phyloP scores from a whole-genome alignment of 2,797 vertebrate species.

The Pangasius macronema region DNA sequence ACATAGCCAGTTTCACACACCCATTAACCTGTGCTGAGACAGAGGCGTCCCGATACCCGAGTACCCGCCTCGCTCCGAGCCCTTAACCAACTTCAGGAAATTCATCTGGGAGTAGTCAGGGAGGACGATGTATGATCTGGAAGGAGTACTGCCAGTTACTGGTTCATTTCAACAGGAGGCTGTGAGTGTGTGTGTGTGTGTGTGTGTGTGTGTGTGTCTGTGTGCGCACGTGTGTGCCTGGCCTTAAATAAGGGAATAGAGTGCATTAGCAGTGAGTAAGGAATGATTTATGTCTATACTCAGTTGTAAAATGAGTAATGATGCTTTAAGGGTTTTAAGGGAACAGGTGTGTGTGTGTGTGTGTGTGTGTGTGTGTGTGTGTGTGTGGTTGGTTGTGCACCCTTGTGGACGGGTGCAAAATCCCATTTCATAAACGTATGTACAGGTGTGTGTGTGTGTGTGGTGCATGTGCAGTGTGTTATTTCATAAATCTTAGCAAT shows the following conservation, averaged over 20 bases:
- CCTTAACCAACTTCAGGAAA: conserved; percentile 2
- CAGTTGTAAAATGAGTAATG: conserved; percentile 19
- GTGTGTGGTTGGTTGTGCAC: not conserved
- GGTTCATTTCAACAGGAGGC: conserved; percentile 47
- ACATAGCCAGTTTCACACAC: conserved; percentile 64
- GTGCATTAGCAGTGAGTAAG: conserved; percentile 8
- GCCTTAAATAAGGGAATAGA: conserved; percentile 12
- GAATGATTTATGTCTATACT: conserved; percentile 16
- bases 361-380: not conserved
- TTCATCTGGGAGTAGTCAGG: conserved; percentile 46
- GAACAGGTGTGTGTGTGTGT: not conserved
- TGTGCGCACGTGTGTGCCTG: not conserved
- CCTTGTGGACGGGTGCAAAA: not conserved
- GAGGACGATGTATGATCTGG: conserved; percentile 59
- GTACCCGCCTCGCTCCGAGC: not conserved
- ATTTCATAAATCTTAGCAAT: not conserved
- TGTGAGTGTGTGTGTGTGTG: not conserved
- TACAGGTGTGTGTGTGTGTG: not conserved
- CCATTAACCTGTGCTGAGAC: conserved; percentile 70
- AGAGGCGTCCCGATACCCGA: conserved; percentile 10
- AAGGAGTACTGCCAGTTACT: conserved; percentile 39
- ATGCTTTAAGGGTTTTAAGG: conserved; percentile 15
- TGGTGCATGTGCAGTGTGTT: not conserved
- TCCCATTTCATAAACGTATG: not conserved
- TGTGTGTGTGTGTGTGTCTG: not conserved